phyloP scores from a whole-genome alignment of 2,113 vertebrate genomes.

The Atractosteus spatula region DNA sequence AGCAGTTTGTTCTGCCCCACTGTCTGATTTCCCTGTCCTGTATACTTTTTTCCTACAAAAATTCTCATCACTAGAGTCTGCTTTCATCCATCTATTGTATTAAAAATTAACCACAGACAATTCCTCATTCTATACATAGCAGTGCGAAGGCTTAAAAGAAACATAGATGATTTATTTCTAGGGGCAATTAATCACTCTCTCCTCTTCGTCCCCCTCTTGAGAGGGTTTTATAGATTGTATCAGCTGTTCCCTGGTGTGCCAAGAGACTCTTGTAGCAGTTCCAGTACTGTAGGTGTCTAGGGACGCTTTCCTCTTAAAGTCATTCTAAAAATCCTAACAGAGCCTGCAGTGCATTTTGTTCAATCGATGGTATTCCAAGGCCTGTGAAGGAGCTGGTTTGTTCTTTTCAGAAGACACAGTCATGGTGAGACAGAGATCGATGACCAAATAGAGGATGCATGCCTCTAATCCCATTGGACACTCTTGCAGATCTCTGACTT shows the following conservation, averaged over 20 bases:
- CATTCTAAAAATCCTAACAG: too few relatives aligned
- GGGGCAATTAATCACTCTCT: slow-evolving; percentile 7
- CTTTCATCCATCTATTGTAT: not conserved
- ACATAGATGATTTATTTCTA: slow-evolving; percentile 15
- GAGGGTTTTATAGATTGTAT: not conserved
- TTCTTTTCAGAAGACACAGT: not conserved
- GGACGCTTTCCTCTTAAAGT: not conserved
- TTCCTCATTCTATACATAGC: slow-evolving; percentile 16
- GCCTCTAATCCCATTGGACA: too few relatives aligned
- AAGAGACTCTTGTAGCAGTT: not conserved
- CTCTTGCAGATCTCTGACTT: too few relatives aligned
- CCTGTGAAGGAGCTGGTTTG: too few relatives aligned
- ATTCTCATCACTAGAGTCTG: not conserved
- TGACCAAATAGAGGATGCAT: not conserved
- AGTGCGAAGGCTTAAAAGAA: not conserved
- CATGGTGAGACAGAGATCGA: not conserved
- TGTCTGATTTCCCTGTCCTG: not conserved
- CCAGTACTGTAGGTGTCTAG: too few relatives aligned
- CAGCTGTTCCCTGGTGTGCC: not conserved
- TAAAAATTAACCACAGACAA: slow-evolving; percentile 18
- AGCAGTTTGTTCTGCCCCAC: not conserved
- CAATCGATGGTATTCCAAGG: too few relatives aligned
- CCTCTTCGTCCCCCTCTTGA: not conserved
- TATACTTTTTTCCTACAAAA: not conserved
- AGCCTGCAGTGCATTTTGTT: too few relatives aligned